Evolutionary conservation across 2,113 vertebrate species (phyloP), one percentile per base, ranked within the genome.

Genomic region (Albula glossodonta): DNA sequence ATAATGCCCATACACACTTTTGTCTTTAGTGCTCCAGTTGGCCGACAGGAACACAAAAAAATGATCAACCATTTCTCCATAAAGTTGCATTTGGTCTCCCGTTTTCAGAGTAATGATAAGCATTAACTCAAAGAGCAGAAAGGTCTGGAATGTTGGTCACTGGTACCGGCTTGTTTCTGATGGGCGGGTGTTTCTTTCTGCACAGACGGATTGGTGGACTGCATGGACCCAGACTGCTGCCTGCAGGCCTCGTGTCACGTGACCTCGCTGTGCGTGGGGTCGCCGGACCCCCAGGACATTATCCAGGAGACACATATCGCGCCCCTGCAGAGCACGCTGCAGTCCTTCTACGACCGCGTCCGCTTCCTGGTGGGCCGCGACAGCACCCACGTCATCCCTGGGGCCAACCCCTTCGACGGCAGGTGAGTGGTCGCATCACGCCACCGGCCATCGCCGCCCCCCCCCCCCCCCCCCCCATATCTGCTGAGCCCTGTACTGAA

Each of bases 211-310:
- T 91, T 99, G 91, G 94, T 97, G 87, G 98, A 99, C 92, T 99
- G 98, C 94, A 97, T 99, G 98, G 98, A 99, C 92, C 98, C 98
- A 2, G 98, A 99, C 93, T 99, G 98, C 95, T 99, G 98, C 92
- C 93, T 99, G 78, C 98, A 99, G 93, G 94, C 97, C 0, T 94
- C 96, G 56, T 99, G 98, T 91, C 97, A 98, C 25, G 57, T 94
- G 90, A 99, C 94, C 2, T 88, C 96, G 0, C 95, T 99, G 87
- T 99, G 98, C 91, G 93, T 97, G 92, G 98, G 98, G 60, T 99
- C 98, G 6, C 97, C 98, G 0, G 97, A 99, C 88, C 98, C 98
- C 1, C 92, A 99, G 93, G 97, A 99, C 90, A 97, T 99, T 93
- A 98, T 99, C 93, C 97, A 99, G 93, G 97, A 99, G 93, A 98